These are phyloP conservation scores for Drosophila tsacasi DNA, from an alignment of 1,140 invertebrate genomes.

Conservation along the genomic window DNA sequence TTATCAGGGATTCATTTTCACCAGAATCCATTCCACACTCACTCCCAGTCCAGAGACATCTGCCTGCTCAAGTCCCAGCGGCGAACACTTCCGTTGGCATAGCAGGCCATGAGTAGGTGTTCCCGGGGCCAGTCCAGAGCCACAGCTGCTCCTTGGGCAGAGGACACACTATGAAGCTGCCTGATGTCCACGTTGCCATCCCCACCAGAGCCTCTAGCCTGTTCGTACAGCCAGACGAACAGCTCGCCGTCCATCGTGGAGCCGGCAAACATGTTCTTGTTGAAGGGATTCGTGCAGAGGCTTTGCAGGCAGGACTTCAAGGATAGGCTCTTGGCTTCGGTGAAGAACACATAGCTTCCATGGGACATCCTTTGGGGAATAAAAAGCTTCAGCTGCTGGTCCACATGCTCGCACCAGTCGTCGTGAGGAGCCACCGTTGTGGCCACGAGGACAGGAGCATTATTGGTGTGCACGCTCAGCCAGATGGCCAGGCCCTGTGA, in stretches of 20 bases:
- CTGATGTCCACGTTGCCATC: slow-evolving; percentile 57
- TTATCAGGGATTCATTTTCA: background rate
- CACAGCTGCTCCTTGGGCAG: slow-evolving; percentile 67
- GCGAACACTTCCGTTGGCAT: slow-evolving; percentile 67
- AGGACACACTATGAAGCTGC: slow-evolving; percentile 58
- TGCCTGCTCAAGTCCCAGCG: slow-evolving; percentile 68
- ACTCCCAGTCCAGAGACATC: slow-evolving; percentile 74
- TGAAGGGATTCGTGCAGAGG: slow-evolving; percentile 69
- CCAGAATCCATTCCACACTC: slow-evolving; percentile 13
- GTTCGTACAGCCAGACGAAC: slow-evolving; percentile 70
- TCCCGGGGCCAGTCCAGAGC: slow-evolving; percentile 71
- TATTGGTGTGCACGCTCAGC: slow-evolving; percentile 79
- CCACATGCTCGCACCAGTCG: slow-evolving; percentile 82
- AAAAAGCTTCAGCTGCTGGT: slow-evolving; percentile 70
- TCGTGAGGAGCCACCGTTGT: slow-evolving; percentile 76
- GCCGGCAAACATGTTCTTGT: slow-evolving; percentile 79
- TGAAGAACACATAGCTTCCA: slow-evolving; percentile 63
- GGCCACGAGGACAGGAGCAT: slow-evolving; percentile 72
- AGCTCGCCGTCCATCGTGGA: slow-evolving; percentile 79
- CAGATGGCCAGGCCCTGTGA: slow-evolving; percentile 76
- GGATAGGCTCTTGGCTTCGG: slow-evolving; percentile 54
- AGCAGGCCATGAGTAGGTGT: slow-evolving; percentile 69
- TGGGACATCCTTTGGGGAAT: slow-evolving; percentile 70
- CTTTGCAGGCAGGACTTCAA: slow-evolving; percentile 74
- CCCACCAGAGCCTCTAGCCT: slow-evolving; percentile 7